Evolutionary conservation across 2,797 vertebrate species (phyloP).

Genomic region (Geotrypetes seraphini): DNA sequence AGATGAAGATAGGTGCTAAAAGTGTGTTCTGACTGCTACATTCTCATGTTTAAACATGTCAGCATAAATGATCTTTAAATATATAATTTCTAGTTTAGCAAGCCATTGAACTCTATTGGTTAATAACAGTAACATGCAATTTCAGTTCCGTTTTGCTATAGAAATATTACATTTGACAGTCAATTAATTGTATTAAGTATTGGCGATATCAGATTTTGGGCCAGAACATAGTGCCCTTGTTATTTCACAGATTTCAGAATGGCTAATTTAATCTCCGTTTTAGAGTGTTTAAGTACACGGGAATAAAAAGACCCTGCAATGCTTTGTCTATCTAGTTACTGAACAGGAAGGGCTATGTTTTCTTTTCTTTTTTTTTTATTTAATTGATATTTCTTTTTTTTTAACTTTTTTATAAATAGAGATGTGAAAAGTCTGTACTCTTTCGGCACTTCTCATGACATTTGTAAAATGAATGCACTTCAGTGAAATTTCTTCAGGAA

Average conservation of each 20-base stretch:
- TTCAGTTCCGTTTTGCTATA: slow-evolving; percentile 32
- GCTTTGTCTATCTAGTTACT: not conserved
- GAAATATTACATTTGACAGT: slow-evolving; percentile 40
- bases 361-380: no score
- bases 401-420: slow-evolving; percentile 2
- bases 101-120: slow-evolving; percentile 31
- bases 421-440: slow-evolving; percentile 1
- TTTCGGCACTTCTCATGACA: slow-evolving; percentile 3
- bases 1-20: slow-evolving; percentile 61
- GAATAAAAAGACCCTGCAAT: not conserved
- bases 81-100: slow-evolving; percentile 53
- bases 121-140: slow-evolving; percentile 43
- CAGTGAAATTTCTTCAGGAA: slow-evolving; percentile 26
- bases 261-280: slow-evolving; percentile 9
- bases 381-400: no score
- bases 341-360: not conserved
- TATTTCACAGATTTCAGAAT: not conserved
- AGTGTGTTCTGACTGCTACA: slow-evolving; percentile 45
- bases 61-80: slow-evolving; percentile 55
- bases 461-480: slow-evolving; percentile 30
- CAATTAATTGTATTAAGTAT: slow-evolving; percentile 27
- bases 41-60: slow-evolving; percentile 55
- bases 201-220: slow-evolving; percentile 28
- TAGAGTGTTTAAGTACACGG: not conserved
- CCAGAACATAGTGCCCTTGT: not conserved